phyloP scores from a whole-genome alignment of 1,140 invertebrate species.

The Eriosoma lanigerum region DNA sequence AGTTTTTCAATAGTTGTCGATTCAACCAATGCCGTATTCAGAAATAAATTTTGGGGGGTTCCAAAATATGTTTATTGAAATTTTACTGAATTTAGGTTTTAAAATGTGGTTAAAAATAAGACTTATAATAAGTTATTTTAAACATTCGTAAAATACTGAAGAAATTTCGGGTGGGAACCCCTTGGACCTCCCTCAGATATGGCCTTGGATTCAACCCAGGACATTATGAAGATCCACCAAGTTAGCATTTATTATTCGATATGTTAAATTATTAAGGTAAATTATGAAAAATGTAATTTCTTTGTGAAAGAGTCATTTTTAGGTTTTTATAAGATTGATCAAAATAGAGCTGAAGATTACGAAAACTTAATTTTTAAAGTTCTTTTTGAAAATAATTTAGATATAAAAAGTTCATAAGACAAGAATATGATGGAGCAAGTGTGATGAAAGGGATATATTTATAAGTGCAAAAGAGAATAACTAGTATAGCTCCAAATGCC shows the following conservation, averaged over 20 bases:
- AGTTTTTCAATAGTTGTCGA: background rate
- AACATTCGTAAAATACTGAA: too few species aligned
- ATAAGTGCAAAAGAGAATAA: background rate
- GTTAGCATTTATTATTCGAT: background rate
- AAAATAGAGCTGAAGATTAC: background rate
- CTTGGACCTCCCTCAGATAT: too few species aligned
- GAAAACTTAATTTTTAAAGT: background rate
- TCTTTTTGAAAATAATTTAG: slow-evolving; percentile 13
- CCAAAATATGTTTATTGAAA: too few species aligned
- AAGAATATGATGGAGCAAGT: background rate
- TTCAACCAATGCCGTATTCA: too few species aligned
- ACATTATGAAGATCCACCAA: background rate
- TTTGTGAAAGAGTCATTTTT: background rate
- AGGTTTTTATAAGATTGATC: background rate
- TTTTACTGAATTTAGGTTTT: too few species aligned
- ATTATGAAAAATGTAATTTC: background rate
- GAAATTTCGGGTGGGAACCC: too few species aligned
- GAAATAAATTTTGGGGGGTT: too few species aligned
- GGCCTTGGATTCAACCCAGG: background rate
- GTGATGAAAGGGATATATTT: background rate
- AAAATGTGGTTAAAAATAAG: too few species aligned
- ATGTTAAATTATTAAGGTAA: background rate
- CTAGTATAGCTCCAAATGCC: background rate
- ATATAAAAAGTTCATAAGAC: background rate
- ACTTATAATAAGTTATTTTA: too few species aligned